A percentile compares a stretch with the other conserved stretches of the same genome.
Evolutionary conservation across 2,113 vertebrate species (phyloP).

Genomic region (Typhlomys cinereus): DNA sequence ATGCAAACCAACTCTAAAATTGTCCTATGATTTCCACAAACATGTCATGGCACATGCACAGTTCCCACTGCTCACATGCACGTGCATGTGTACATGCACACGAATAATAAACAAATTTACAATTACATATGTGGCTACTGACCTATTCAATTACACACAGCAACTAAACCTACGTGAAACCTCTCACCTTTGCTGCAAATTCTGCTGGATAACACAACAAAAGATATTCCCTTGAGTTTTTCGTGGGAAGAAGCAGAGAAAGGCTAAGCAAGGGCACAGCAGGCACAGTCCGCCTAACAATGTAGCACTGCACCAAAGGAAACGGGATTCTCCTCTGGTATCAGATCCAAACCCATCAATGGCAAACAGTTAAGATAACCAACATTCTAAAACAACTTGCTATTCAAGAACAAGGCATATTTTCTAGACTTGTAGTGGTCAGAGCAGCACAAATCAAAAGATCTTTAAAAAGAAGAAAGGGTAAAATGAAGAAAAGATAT

Average conservation of each 20-base stretch:
- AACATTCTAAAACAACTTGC: not conserved
- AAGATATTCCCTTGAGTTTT: not conserved
- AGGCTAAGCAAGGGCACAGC: no score
- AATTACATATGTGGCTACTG: rapidly evolving
- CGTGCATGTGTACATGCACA: no score
- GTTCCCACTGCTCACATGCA: no score
- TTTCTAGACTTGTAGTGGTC: not conserved
- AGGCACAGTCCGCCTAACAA: rapidly evolving
- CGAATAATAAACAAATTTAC: no score
- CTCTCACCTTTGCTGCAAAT: no score
- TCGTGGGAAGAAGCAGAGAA: not conserved
- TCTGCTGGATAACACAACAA: not conserved
- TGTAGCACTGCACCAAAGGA: not conserved
- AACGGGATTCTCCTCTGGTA: not conserved
- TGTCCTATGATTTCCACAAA: no score
- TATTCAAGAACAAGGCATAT: not conserved
- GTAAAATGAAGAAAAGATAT: not conserved
- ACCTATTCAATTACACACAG: no score
- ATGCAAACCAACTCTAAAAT: not conserved
- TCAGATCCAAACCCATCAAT: not conserved
- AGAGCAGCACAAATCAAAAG: not conserved
- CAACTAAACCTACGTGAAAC: rapidly evolving
- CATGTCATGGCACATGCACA: no score
- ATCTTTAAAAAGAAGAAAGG: not conserved
- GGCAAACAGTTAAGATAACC: not conserved